phyloP scores from a whole-genome alignment of 2,113 vertebrate genomes.

The Otolemur garnettii region DNA sequence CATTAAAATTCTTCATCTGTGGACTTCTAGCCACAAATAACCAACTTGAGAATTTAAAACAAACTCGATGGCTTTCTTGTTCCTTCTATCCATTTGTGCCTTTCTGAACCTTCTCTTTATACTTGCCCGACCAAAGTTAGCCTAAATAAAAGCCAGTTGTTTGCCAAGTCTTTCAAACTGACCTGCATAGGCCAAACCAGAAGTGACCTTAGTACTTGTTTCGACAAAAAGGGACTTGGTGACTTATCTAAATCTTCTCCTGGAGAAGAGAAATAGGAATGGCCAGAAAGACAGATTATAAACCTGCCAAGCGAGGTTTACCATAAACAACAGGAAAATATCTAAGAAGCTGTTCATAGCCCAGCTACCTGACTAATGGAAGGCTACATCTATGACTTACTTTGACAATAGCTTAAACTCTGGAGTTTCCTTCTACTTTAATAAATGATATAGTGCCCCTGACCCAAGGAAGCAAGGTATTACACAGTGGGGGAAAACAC shows the following conservation, averaged over 20 bases:
- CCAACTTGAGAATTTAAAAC: conserved; percentile 43
- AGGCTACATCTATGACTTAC: conserved; percentile 26
- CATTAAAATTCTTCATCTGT: conserved; percentile 53
- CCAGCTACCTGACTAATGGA: conserved; percentile 5
- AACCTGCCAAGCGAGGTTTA: background rate
- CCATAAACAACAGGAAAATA: conserved; percentile 57
- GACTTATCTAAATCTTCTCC: background rate
- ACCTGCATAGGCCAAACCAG: background rate
- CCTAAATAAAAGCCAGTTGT: background rate
- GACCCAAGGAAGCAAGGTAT: background rate
- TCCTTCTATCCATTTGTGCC: conserved; percentile 7
- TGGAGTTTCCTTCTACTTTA: conserved; percentile 71
- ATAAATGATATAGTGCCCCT: conserved; percentile 46
- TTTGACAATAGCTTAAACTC: conserved; percentile 51
- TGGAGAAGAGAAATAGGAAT: background rate
- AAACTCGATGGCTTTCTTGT: background rate
- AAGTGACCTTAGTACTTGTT: background rate
- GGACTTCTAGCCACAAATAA: background rate
- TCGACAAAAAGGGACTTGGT: background rate
- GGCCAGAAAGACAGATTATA: conserved; percentile 1
- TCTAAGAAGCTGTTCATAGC: background rate
- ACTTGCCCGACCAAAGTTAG: background rate
- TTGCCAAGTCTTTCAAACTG: background rate
- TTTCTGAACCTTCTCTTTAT: background rate
- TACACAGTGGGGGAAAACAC: background rate